Evolutionary conservation across 2,888 invertebrate species (phyloP).

Genomic region (Agonopterix arenella): DNA sequence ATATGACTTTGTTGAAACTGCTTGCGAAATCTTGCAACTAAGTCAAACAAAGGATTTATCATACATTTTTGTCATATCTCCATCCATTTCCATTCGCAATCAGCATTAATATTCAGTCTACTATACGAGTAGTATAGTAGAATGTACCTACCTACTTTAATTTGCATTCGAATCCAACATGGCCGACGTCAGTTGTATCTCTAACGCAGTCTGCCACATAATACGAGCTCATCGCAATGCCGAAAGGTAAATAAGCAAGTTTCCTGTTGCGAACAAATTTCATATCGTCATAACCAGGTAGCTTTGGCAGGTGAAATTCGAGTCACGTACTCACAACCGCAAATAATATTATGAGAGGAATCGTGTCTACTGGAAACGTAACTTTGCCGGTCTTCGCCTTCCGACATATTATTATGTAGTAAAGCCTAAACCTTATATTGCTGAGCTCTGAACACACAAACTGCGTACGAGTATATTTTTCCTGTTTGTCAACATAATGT

Average conservation of each 20-base stretch:
- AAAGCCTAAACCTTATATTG: too few species aligned
- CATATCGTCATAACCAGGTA: slow-evolving; percentile 52
- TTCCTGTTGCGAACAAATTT: slow-evolving; percentile 51
- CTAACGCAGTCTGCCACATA: slow-evolving; percentile 6
- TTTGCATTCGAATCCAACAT: slow-evolving; percentile 3
- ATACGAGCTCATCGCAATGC: slow-evolving; percentile 31
- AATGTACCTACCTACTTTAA: not conserved
- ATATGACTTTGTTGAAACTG: too few species aligned
- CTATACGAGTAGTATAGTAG: too few species aligned
- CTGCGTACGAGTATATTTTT: too few species aligned
- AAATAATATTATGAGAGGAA: slow-evolving; percentile 64
- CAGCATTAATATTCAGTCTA: too few species aligned
- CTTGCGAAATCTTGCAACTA: too few species aligned
- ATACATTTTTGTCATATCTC: too few species aligned
- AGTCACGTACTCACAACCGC: slow-evolving; percentile 51
- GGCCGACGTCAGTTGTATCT: not conserved
- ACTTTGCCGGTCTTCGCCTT: slow-evolving; percentile 36
- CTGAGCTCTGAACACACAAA: too few species aligned
- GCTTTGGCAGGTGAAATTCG: slow-evolving; percentile 33
- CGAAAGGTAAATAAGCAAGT: slow-evolving; percentile 49
- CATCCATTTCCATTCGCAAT: too few species aligned
- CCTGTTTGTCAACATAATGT: too few species aligned
- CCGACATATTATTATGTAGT: slow-evolving; percentile 15
- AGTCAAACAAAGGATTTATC: too few species aligned
- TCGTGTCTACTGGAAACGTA: slow-evolving; percentile 52